Base-by-base conservation (phyloP, 2,888 invertebrate genomes). In the Acrobasis suavella region DNA sequence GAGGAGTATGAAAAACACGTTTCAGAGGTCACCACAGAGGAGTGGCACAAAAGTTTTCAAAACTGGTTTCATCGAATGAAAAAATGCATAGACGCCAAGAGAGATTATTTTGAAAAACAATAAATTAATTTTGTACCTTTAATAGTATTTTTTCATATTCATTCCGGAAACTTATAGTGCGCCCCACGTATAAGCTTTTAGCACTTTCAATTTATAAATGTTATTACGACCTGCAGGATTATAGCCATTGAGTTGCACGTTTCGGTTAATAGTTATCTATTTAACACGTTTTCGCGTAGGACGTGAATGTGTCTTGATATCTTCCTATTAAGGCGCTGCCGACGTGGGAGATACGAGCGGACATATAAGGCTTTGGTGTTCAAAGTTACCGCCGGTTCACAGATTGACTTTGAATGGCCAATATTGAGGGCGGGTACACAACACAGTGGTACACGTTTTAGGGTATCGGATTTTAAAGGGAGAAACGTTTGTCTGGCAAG, bases 391-490 rank as follows among this genome's bases (percentile, higher is more conserved):
- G 82, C 70, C 69, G 69, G 82, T 32, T 32, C 32, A 32, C 2
- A 32, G 32, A 85, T 80, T 82, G 84, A 83, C 80, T 75, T 71
- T 81, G 78, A 83, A 86, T 85, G 77, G 85, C 73, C 77, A 81
- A 78, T 76, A 76, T 77, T 74, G 73, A 74, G 76, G 77, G 76
- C 78, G 75, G 74, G 72, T 50, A 8, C 17, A 22, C 39, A 42
- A 38, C 37, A 50, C 17, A 1, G 38, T 32, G 50, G 38, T 59
- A 60, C 60, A 51, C 39, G 22, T 51, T 56, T 56, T 42, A 56
- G 56, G 42, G 56, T 42, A 17, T 42, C 42, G 56, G 12, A n/a
- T 56, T 17, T 12, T 5, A 38, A 17, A 10, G 10, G 7, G 8
- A 22, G 17, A 16, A 56, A 9, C 55, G 10, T 38, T n/a, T 46